Evolutionary conservation across 53 echinoderm and acorn worm genomes (phyloP).

Genomic region (Mesocentrotus franciscanus): DNA sequence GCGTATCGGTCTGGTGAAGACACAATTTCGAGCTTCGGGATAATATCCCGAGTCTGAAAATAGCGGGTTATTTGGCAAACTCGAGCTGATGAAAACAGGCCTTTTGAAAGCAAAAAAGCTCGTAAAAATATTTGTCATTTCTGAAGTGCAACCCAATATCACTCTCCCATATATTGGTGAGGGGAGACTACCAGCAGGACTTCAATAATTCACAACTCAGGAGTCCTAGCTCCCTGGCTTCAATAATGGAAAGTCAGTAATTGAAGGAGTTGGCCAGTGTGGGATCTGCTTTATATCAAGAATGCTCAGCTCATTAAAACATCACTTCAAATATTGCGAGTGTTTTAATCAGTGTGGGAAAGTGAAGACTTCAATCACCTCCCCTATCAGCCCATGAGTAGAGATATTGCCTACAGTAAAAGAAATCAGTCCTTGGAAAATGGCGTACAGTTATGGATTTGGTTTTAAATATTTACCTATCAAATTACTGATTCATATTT

Average conservation of each 20-base stretch:
- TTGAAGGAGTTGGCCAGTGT: not conserved
- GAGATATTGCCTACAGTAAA: too few relatives aligned
- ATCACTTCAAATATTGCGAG: not conserved
- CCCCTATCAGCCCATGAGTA: too few relatives aligned
- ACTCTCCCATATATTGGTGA: not conserved
- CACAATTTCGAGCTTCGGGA: too few relatives aligned
- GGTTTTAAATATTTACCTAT: not conserved
- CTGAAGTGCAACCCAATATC: constrained; percentile 9
- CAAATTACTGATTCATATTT: not conserved
- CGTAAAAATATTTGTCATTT: not conserved
- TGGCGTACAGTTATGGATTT: not conserved
- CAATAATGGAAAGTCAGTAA: not conserved
- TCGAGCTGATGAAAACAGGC: too few relatives aligned
- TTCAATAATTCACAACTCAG: not conserved
- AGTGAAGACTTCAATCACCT: not conserved
- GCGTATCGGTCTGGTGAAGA: too few relatives aligned
- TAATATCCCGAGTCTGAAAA: too few relatives aligned
- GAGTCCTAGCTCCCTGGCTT: too few relatives aligned
- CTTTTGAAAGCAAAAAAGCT: not conserved
- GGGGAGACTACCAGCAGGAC: constrained; percentile 18
- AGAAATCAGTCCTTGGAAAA: not conserved
- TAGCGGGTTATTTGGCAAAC: too few relatives aligned
- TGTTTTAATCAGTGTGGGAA: not conserved
- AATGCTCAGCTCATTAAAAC: not conserved
- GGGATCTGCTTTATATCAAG: not conserved